These are phyloP conservation scores for Crypturellus tataupa DNA, from an alignment of 2,797 vertebrate species.

Conservation along the genomic window DNA sequence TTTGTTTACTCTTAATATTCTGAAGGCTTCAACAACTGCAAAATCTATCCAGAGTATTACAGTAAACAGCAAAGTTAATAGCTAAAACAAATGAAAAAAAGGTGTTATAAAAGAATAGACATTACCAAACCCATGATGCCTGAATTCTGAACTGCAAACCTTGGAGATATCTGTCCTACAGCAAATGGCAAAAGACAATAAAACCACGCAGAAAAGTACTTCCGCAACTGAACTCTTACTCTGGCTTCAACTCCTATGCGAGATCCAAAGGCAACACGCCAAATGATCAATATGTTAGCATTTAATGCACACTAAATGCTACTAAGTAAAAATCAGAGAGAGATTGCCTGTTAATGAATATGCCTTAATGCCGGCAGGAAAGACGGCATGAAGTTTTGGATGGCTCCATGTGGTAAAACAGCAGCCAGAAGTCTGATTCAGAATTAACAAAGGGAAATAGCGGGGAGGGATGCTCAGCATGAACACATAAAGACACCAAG, in stretches of 20 bases:
- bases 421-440: slow-evolving; percentile 38
- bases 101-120: neutral
- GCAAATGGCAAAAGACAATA: slow-evolving; percentile 1
- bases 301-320: slow-evolving; percentile 38
- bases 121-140: neutral
- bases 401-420: neutral
- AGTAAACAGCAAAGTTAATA: slow-evolving; percentile 4
- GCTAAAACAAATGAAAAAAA: slow-evolving; percentile 6
- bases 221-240: neutral
- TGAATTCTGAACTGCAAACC: neutral
- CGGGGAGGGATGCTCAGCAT: neutral
- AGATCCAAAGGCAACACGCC: neutral
- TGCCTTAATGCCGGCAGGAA: slow-evolving; percentile 30
- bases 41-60: neutral
- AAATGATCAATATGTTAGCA: slow-evolving; percentile 40
- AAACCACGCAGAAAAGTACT: neutral
- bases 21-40: neutral
- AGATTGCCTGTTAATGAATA: neutral
- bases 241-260: slow-evolving; percentile 10
- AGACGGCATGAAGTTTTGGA: neutral
- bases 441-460: slow-evolving; percentile 51
- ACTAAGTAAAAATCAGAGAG: slow-evolving; percentile 47
- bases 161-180: neutral
- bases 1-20: neutral
- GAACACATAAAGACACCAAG: slow-evolving; percentile 1